These are phyloP conservation scores for Pterois miles DNA, from an alignment of 2,797 vertebrate species.

Conservation along the genomic window DNA sequence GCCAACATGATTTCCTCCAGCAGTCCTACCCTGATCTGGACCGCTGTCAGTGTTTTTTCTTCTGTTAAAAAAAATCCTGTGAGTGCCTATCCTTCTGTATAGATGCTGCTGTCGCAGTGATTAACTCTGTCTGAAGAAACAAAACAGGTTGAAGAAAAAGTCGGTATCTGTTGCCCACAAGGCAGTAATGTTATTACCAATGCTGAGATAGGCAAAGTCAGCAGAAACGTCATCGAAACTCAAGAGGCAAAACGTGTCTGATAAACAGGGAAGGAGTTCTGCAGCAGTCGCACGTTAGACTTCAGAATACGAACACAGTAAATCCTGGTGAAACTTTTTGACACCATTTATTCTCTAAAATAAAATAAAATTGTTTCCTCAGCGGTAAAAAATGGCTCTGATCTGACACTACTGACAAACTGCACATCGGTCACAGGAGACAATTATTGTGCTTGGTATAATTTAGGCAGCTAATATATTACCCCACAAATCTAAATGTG, in stretches of 20 bases:
- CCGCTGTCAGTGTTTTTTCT: conserved; percentile 7
- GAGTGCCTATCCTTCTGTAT: background rate
- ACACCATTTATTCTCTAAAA: background rate
- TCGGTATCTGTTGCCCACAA: conserved; percentile 3
- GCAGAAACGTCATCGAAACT: conserved; percentile 35
- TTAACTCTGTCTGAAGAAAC: conserved; percentile 21
- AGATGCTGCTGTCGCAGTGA: conserved; percentile 17
- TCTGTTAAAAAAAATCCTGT: background rate
- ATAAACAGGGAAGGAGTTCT: conserved; percentile 4
- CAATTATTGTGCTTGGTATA: conserved; percentile 21
- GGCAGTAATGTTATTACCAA: conserved; percentile 18
- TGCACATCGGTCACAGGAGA: background rate
- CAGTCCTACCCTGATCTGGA: conserved; percentile 24
- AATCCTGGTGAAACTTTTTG: background rate
- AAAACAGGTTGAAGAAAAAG: background rate
- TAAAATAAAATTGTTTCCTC: background rate
- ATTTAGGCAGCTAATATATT: background rate
- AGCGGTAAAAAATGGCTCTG: background rate
- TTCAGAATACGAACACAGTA: background rate
- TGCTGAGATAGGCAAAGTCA: conserved; percentile 10
- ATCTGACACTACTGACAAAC: conserved; percentile 8
- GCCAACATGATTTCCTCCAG: conserved; percentile 35
- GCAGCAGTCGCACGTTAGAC: background rate
- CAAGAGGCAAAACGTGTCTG: conserved; percentile 11
- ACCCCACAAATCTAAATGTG: conserved; percentile 2